Evolutionary conservation across 2,113 vertebrate species (phyloP).

Genomic region (Zosterops lateralis): DNA sequence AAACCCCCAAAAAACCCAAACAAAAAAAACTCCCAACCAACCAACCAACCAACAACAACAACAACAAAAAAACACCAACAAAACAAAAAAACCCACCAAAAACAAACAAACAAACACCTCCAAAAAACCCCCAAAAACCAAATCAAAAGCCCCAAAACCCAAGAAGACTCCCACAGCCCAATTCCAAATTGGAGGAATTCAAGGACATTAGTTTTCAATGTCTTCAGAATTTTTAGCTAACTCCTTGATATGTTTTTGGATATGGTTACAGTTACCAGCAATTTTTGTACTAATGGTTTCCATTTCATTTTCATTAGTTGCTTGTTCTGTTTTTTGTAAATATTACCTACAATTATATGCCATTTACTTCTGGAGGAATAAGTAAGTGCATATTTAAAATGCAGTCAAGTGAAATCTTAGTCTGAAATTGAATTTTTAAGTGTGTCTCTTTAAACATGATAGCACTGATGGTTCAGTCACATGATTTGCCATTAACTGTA

Average conservation of each 20-base stretch:
- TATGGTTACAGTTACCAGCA: not conserved
- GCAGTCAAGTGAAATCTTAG: slow-evolving; percentile 52
- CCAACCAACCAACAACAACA: no score
- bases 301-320: slow-evolving; percentile 31
- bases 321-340: slow-evolving; percentile 56
- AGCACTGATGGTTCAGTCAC: slow-evolving; percentile 30
- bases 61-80: no score
- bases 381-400: slow-evolving; percentile 40
- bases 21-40: no score
- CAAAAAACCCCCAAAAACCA: no score
- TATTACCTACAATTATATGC: slow-evolving; percentile 43
- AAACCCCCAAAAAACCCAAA: no score
- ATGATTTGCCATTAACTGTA: slow-evolving; percentile 48
- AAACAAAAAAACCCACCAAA: no score
- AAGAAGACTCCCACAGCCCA: not conserved
- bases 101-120: no score
- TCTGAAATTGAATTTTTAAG: slow-evolving; percentile 47
- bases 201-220: not conserved
- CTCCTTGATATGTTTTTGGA: not conserved
- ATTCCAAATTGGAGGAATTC: not conserved
- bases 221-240: not conserved
- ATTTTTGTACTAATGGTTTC: slow-evolving; percentile 18
- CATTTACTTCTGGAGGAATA: slow-evolving; percentile 56
- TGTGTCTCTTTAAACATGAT: slow-evolving; percentile 52
- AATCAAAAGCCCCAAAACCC: no score